Evolutionary conservation across 2,113 vertebrate genomes (phyloP).

Genomic region (Ptilonorhynchus violaceus): DNA sequence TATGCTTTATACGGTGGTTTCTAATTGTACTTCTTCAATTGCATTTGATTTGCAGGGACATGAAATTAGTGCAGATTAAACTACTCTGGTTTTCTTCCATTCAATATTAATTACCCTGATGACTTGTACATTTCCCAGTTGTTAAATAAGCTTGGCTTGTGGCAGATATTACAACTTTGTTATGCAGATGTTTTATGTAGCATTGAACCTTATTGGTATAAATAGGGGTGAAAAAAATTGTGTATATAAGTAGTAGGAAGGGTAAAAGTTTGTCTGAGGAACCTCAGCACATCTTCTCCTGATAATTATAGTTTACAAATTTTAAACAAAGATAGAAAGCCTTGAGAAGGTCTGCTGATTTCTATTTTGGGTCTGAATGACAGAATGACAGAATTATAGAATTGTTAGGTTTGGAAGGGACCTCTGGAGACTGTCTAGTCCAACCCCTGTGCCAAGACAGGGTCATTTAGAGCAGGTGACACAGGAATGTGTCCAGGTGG

Average conservation of each 20-base stretch:
- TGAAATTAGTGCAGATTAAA: background rate
- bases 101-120: slow-evolving; percentile 8
- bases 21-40: background rate
- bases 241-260: background rate
- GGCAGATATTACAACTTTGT: background rate
- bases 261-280: background rate
- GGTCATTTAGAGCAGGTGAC: background rate
- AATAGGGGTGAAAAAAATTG: rapidly evolving
- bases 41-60: background rate
- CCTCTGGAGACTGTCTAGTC: background rate
- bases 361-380: background rate
- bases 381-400: background rate
- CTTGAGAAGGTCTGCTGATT: background rate
- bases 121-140: background rate
- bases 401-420: background rate
- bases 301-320: background rate
- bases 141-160: background rate
- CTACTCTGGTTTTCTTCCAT: background rate
- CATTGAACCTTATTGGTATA: background rate
- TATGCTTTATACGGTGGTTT: background rate
- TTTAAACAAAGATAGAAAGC: background rate
- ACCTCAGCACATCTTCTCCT: background rate
- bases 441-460: background rate
- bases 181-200: background rate
- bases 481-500: background rate